Conservation (phyloP, 2,888 invertebrate species). For the Sinopyrophorus schimmeli region DNA sequence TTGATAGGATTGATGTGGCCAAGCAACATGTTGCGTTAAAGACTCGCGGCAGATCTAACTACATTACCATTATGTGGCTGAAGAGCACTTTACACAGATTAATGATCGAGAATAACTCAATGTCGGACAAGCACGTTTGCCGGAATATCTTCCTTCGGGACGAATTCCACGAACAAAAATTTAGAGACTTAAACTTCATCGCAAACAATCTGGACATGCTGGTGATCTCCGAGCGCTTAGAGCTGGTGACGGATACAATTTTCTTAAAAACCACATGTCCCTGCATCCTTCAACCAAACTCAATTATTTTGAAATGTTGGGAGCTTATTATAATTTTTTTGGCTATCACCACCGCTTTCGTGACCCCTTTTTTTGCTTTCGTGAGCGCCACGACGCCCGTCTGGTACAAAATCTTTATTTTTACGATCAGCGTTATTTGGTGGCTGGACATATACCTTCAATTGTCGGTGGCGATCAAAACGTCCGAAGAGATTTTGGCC, state of each 20-base stretch:
- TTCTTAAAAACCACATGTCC: constrained; percentile 38
- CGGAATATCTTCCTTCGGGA: constrained; percentile 33
- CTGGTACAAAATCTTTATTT: constrained; percentile 6
- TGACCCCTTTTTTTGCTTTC: constrained; percentile 30
- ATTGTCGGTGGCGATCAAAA: constrained; percentile 27
- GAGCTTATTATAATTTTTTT: constrained; percentile 21
- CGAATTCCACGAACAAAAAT: constrained; percentile 21
- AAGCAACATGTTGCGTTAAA: too few relatives aligned
- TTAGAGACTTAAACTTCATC: constrained; percentile 24
- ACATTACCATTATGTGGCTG: constrained; percentile 30
- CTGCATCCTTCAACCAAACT: constrained; percentile 38
- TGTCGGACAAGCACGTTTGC: constrained; percentile 21
- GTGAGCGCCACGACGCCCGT: constrained; percentile 4
- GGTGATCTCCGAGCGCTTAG: constrained; percentile 37
- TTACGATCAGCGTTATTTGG: constrained; percentile 18
- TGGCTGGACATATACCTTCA: constrained; percentile 29
- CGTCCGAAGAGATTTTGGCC: constrained; percentile 15
- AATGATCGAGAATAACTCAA: constrained; percentile 29
- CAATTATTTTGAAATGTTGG: constrained; percentile 37
- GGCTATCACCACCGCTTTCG: constrained; percentile 9
- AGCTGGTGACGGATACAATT: constrained; percentile 37
- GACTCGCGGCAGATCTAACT: constrained; percentile 12
- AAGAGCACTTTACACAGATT: constrained; percentile 32
- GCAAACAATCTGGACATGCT: constrained; percentile 34
- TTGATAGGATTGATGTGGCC: neutral